These are phyloP conservation scores for Parapsyche elsis DNA, from an alignment of 1,140 invertebrate genomes.

Conservation along the genomic window DNA sequence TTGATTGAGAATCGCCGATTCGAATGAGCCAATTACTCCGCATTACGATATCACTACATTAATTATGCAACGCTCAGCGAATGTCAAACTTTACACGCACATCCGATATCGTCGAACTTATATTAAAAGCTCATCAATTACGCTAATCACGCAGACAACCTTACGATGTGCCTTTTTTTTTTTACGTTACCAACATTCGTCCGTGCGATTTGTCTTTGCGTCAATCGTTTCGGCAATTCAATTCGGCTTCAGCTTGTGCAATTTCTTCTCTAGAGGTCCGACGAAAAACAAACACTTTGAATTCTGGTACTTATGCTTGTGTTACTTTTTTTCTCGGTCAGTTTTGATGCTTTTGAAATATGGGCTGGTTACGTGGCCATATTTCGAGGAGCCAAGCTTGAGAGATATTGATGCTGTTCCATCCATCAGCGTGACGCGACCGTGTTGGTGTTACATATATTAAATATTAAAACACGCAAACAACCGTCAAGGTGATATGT, in stretches of 20 bases:
- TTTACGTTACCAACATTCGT: background rate
- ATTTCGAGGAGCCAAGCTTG: slow-evolving; percentile 30
- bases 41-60: too few species aligned
- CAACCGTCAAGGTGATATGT: slow-evolving; percentile 45
- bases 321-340: background rate
- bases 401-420: slow-evolving; percentile 41
- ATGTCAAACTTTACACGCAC: too few species aligned
- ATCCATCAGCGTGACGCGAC: slow-evolving; percentile 46
- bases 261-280: slow-evolving; percentile 2
- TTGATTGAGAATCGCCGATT: too few species aligned
- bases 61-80: too few species aligned
- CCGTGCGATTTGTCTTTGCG: slow-evolving; percentile 1
- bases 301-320: slow-evolving; percentile 1
- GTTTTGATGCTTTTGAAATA: slow-evolving; percentile 37
- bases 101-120: too few species aligned
- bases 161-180: background rate
- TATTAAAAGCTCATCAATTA: too few species aligned
- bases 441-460: slow-evolving; percentile 45
- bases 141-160: too few species aligned
- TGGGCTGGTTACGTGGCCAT: slow-evolving; percentile 37
- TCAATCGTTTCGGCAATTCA: slow-evolving; percentile 22
- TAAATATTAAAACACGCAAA: slow-evolving; percentile 50
- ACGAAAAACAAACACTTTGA: background rate
- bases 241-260: background rate
- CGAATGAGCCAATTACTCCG: too few species aligned